Base-by-base conservation (phyloP, 2,797 vertebrate genomes). In the Mormyrus proboscirostris region DNA sequence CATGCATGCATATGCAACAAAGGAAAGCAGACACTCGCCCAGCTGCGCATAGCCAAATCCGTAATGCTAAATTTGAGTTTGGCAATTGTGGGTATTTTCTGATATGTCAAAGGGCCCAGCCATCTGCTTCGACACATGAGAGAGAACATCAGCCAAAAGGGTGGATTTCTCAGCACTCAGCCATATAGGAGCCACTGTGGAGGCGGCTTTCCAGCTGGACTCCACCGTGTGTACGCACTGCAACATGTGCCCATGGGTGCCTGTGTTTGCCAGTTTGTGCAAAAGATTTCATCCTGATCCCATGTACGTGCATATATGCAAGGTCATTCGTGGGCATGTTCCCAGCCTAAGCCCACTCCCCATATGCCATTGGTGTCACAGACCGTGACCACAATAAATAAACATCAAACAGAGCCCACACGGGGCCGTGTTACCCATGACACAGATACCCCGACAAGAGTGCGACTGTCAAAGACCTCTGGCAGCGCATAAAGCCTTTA, bases 1-100 rank as follows among this genome's bases (percentile, higher is more conserved):
- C 22, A 50, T 38, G 55, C 49, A 38, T 22, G 38, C 47, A 22
- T 79, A 51, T 29, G 53, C 88, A 88, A 62, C 79, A 89, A 33
- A 47, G 47, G 41, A 59, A 59, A 47, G 51, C 88, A 83, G 38
- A 59, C 51, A 84, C 49, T 33, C 22, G 33, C 6, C 10, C 57
- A 44, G 33, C 19, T 51, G 88, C 73, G 79, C 29, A 50, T 44
- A 25, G 47, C 41, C 83, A 85, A 25, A 85, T 53, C 22, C 12
- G 5, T 51, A 19, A 53, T 44, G 84, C 85, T 86, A 53, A 53
- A 86, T 79, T 79, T 79, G 49, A 86, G 87, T 89, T 88, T 29
- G 41, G 22, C 47, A 44, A 90, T 41, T 88, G 89, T 84, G 86
- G 73, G 50, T 90, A 85, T 90, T 90, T 84, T 88, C 53, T 88